Conservation (phyloP, 2,797 vertebrate genomes). For the Enteromius thamalakanensis region DNA sequence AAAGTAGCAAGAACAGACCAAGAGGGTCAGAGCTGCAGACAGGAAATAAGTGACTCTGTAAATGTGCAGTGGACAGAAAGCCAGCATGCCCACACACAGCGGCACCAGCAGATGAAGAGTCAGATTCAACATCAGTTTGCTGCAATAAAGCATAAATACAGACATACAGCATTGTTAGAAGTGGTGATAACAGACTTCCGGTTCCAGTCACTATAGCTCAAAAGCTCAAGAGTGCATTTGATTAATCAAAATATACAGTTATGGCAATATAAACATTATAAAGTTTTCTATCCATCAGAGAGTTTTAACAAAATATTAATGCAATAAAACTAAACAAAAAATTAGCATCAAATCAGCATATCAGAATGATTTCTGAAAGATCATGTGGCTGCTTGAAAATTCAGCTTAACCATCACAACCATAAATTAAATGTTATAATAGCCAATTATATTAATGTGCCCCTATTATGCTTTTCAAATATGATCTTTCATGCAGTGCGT, state of each 20-base stretch:
- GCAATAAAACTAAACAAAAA: too few relatives aligned
- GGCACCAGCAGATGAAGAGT: conserved; percentile 81
- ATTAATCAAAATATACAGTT: conserved; percentile 6
- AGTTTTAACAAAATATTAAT: neutral
- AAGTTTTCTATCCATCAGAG: neutral
- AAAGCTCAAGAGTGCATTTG: neutral
- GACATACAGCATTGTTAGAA: neutral
- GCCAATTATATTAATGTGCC: too few relatives aligned
- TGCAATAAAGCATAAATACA: conserved; percentile 67
- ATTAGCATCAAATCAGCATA: neutral
- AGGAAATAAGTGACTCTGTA: conserved; percentile 89
- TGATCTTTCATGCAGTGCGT: too few relatives aligned
- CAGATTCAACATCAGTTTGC: conserved; percentile 84
- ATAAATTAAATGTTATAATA: neutral
- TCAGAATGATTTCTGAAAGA: neutral
- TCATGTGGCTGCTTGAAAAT: neutral
- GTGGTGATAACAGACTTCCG: neutral
- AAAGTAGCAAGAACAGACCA: conserved; percentile 83
- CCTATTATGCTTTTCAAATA: too few relatives aligned
- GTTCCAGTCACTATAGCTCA: neutral
- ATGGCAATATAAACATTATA: neutral
- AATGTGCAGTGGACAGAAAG: conserved; percentile 88
- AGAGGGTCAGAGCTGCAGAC: conserved; percentile 77
- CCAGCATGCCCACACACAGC: conserved; percentile 83
- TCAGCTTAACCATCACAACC: neutral